phyloP scores from a whole-genome alignment of 2,888 invertebrate species.

The Hemistola chrysoprasaria region DNA sequence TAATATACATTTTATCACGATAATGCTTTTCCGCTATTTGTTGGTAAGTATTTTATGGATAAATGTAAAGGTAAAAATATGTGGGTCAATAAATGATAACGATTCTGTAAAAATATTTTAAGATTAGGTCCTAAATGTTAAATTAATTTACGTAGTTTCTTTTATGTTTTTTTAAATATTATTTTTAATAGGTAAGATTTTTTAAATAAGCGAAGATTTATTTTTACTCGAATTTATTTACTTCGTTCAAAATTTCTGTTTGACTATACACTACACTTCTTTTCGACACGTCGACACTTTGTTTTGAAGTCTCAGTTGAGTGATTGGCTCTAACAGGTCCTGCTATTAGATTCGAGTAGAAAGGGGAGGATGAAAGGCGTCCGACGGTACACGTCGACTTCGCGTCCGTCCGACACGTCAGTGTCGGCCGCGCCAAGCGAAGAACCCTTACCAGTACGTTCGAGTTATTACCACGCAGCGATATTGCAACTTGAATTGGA shows the following conservation, averaged over 20 bases:
- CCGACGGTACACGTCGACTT: constrained; percentile 73
- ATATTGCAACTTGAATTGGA: constrained; percentile 37
- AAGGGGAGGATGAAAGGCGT: constrained; percentile 64
- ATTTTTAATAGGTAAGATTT: constrained; percentile 4
- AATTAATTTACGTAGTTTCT: too few relatives aligned
- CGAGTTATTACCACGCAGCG: constrained; percentile 70
- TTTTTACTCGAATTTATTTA: constrained; percentile 9
- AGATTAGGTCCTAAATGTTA: too few relatives aligned
- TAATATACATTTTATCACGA: constrained; percentile 24
- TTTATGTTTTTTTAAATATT: neutral
- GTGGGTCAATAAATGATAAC: neutral
- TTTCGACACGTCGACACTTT: constrained; percentile 6
- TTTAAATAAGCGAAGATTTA: constrained; percentile 1
- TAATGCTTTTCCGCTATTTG: constrained; percentile 24
- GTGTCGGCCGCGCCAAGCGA: constrained; percentile 77
- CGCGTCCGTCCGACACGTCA: constrained; percentile 74
- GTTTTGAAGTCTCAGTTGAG: constrained; percentile 42
- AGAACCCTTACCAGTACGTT: constrained; percentile 78
- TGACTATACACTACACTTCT: constrained; percentile 14
- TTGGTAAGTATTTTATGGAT: constrained; percentile 25
- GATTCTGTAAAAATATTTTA: too few relatives aligned
- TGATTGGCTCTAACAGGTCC: constrained; percentile 78
- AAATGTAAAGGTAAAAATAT: constrained; percentile 13
- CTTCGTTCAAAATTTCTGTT: constrained; percentile 5
- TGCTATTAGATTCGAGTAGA: constrained; percentile 79